Evolutionary conservation across 2,113 vertebrate species (phyloP).

Genomic region (Stictonetta naevosa): DNA sequence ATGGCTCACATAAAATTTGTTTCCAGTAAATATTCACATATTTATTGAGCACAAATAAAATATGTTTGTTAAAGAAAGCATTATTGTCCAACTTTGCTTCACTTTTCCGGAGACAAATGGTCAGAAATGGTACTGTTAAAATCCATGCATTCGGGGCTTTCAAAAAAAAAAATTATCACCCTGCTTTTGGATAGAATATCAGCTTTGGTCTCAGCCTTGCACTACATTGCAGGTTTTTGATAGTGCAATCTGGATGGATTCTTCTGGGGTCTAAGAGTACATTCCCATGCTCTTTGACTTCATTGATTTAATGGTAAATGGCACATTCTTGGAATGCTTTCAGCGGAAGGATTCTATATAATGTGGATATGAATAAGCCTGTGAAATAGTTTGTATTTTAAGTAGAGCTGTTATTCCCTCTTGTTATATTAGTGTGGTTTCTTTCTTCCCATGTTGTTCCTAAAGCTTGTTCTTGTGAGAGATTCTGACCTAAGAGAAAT

Average conservation of each 20-base stretch:
- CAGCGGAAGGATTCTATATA: constrained; percentile 68
- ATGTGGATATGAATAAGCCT: constrained; percentile 32
- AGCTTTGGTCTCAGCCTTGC: not conserved
- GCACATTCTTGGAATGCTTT: constrained; percentile 75
- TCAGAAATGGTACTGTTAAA: not conserved
- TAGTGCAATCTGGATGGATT: constrained; percentile 18
- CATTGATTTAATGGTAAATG: constrained; percentile 69
- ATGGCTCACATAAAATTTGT: not conserved
- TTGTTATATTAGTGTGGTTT: not conserved
- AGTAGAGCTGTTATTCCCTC: constrained; percentile 38
- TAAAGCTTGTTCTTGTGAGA: constrained; percentile 34
- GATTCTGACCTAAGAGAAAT: constrained; percentile 32
- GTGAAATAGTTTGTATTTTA: constrained; percentile 53
- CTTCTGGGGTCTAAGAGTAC: constrained; percentile 51
- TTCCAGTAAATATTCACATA: not conserved
- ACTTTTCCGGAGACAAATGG: not conserved
- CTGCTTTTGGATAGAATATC: not conserved
- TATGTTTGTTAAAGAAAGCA: not conserved
- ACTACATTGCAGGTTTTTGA: constrained; percentile 16
- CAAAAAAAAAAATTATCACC: not conserved
- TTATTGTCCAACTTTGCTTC: not conserved
- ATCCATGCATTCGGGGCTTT: not conserved
- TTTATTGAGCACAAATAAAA: not conserved
- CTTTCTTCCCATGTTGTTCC: constrained; percentile 46
- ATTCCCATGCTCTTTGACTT: constrained; percentile 81